A percentile compares a stretch with the other conserved stretches of the same genome.
Conservation (phyloP, 2,797 vertebrate species). For the Erithacus rubecula region DNA sequence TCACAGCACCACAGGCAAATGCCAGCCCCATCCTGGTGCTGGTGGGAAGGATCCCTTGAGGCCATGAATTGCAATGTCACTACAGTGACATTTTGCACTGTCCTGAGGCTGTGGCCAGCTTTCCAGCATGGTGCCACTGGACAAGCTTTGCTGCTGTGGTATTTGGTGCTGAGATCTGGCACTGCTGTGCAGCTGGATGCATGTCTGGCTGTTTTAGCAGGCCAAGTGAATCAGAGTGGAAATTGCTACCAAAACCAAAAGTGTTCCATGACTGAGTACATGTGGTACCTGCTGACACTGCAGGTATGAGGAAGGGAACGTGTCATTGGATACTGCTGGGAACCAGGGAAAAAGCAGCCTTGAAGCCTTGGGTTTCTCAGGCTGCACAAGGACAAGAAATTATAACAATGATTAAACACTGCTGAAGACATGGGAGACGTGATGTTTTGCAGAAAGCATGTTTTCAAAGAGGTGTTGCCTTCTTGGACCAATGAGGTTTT, state of each 20-base stretch:
- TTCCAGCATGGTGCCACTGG: background rate
- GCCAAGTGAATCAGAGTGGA: background rate
- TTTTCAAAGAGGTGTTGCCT: too few species aligned
- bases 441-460: too few species aligned
- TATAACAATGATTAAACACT: too few species aligned
- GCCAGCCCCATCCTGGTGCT: background rate
- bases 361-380: too few species aligned
- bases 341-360: too few species aligned
- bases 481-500: too few species aligned
- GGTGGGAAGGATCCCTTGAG: rapidly evolving
- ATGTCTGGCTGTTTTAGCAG: background rate
- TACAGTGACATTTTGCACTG: background rate
- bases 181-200: background rate
- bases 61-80: background rate
- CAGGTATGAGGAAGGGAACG: background rate
- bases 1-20: background rate
- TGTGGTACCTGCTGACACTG: background rate
- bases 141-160: background rate
- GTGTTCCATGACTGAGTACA: background rate
- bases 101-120: background rate
- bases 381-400: too few species aligned
- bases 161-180: background rate
- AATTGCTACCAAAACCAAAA: background rate
- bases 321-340: too few species aligned
- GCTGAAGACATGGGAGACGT: too few species aligned